Evolutionary conservation across 2,888 invertebrate species (phyloP), one percentile per base, ranked within the genome.

Genomic region (Cenopis cana): DNA sequence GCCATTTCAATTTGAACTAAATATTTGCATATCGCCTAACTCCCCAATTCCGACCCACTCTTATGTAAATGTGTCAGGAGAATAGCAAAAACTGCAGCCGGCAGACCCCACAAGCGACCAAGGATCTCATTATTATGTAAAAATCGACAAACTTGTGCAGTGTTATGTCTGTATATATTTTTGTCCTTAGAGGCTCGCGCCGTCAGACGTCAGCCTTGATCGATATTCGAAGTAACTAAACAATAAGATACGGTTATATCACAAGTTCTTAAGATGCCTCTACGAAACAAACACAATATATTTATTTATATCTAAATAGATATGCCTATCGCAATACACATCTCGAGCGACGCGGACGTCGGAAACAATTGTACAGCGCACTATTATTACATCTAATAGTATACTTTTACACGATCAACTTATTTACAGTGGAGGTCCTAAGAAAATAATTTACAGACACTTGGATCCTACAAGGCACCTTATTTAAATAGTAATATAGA

Each of bases 11-110:
- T 88, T 88, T 87, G 79, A 87, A 89, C 85, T 84, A 91, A 91
- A 92, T 92, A 93, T 93, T 93, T 93, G 92, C 93, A 93, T 93
- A 93, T 93, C 93, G 89, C 88, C 89, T 89, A 89, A 90, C 90
- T 86, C 90, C 90, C 90, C 86, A 89, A 91, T 87, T 84, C 82
- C 77, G 80, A 80, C 81, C 84, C 84, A 86, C 86, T 92, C 85
- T 88, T 87, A 93, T 92, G 91, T 91, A 89, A 93, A 93, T 92
- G 80, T 79, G 78, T 78, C 77, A 77, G 78, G 79, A 86, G 89
- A 88, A 89, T 87, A 87, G 88, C 84, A 85, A 88, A 85, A 89
- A 89, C 86, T 88, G 87, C 91, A 89, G 85, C 89, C 89, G 89
- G 83, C 81, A 84, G 89, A 88, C 89, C 89, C 89, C 90, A 89